Conservation (phyloP, 1,140 invertebrate genomes). For the Drosophila truncata region DNA sequence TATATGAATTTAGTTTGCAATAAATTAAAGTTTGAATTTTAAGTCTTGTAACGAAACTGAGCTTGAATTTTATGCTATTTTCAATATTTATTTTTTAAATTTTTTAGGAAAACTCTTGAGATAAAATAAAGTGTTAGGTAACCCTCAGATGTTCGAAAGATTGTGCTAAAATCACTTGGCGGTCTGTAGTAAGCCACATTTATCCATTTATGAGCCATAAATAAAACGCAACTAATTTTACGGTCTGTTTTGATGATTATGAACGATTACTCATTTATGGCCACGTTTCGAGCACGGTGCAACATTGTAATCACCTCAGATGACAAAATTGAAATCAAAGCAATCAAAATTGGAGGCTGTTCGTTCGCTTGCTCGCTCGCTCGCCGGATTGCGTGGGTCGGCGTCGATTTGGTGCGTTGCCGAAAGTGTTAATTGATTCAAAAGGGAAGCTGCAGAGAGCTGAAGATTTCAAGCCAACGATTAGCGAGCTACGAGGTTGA, state of each 20-base stretch:
- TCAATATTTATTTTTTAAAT: not conserved
- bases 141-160: not conserved
- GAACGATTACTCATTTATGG: constrained; percentile 27
- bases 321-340: constrained; percentile 56
- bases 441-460: constrained; percentile 23
- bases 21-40: no score
- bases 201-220: constrained; percentile 21
- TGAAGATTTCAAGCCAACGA: constrained; percentile 28
- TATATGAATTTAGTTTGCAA: not conserved
- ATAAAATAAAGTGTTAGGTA: not conserved
- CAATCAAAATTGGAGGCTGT: constrained; percentile 49
- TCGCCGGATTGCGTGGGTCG: constrained; percentile 51
- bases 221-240: constrained; percentile 5
- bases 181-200: not conserved
- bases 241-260: constrained; percentile 32
- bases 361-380: not conserved
- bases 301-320: constrained; percentile 49
- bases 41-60: no score
- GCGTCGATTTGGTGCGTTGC: constrained; percentile 27
- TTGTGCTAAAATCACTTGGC: not conserved
- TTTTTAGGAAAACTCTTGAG: not conserved
- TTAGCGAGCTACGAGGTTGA: constrained; percentile 47
- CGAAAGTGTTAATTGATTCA: constrained; percentile 81
- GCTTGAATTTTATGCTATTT: not conserved
- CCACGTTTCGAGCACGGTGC: constrained; percentile 27